Conservation (phyloP, 2,797 vertebrate genomes). For the Hemitrygon akajei region DNA sequence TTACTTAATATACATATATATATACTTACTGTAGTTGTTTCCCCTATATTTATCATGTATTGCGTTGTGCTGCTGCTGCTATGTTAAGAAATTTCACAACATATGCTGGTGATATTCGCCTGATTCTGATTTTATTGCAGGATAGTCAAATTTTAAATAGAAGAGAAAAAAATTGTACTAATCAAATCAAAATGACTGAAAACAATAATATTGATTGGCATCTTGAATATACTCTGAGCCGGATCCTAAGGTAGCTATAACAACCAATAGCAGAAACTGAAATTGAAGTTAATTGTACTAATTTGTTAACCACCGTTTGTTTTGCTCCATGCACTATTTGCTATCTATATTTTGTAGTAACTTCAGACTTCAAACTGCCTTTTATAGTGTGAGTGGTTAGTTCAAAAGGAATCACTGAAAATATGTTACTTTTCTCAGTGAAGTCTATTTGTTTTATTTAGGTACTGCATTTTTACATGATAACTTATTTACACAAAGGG, state of each 20-base stretch:
- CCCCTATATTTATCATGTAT: too few species aligned
- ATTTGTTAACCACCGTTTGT: not conserved
- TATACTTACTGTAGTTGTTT: too few species aligned
- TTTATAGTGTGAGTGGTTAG: not conserved
- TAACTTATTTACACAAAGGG: not conserved
- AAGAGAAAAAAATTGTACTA: not conserved
- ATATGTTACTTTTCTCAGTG: not conserved
- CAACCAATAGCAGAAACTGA: not conserved
- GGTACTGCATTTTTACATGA: not conserved
- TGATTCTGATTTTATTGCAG: too few species aligned
- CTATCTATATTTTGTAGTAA: not conserved
- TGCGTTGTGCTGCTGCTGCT: too few species aligned
- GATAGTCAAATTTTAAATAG: not conserved
- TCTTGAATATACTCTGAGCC: not conserved
- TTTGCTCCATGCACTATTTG: not conserved
- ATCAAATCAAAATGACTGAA: not conserved
- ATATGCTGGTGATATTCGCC: too few species aligned
- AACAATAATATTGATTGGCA: not conserved
- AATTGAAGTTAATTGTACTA: not conserved
- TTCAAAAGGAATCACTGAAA: not conserved
- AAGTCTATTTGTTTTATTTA: not conserved
- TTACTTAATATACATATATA: too few species aligned
- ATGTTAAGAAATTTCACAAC: too few species aligned
- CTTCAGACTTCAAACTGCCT: not conserved
- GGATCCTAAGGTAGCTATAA: not conserved